Evolutionary conservation across 37 sponge, comb jelly and placozoan genomes (phyloP), one percentile per base, ranked within the genome.

Genomic region (Aplysina aerophoba): DNA sequence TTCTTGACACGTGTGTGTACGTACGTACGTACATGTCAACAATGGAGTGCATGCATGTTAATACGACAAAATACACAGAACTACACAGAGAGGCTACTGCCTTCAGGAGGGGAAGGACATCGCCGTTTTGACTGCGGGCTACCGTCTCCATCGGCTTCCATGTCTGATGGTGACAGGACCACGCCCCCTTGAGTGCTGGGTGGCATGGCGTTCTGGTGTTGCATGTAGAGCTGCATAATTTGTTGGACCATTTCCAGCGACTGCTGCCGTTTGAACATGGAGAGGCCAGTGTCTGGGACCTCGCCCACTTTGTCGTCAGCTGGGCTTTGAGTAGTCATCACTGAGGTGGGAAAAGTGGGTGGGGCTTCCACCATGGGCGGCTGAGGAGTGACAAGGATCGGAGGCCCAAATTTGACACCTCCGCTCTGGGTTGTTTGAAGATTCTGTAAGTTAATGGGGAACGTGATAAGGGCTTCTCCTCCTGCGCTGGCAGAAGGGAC

Each of bases 201-300:
- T 8, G 50, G 50, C 50, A 44, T 8, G 50, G 50, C 50, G 50
- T 8, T 44, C 50, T 44, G 50, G 50, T 44, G 50, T 54, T 75
- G 78, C 37, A 39, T 39, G 78, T 75, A 44, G 1, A 75, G 53
- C 14, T 75, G 78, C 50, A 75, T 39, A 0, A 75, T 21, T 11
- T 75, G 78, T 50, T 75, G 78, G 54, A 75, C 78, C 78, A 75
- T 75, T 25, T 75, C 78, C 13, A 75, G 53, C 3, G 78, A 75
- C 24, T 75, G 78, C 78, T 75, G 78, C 37, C 78, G 20, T 25
- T 75, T 75, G 54, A 75, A 75, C 44, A 75, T 40, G 1, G 44
- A 22, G 50, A 75, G n/a, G 15, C 78, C 78, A 1, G 35, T 35
- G 15, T 75, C 78, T 40, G 78, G 78, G 5, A 62, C 64, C 4